Evolutionary conservation across 2,797 vertebrate genomes (phyloP).

Genomic region (Sebastes hubbsi): DNA sequence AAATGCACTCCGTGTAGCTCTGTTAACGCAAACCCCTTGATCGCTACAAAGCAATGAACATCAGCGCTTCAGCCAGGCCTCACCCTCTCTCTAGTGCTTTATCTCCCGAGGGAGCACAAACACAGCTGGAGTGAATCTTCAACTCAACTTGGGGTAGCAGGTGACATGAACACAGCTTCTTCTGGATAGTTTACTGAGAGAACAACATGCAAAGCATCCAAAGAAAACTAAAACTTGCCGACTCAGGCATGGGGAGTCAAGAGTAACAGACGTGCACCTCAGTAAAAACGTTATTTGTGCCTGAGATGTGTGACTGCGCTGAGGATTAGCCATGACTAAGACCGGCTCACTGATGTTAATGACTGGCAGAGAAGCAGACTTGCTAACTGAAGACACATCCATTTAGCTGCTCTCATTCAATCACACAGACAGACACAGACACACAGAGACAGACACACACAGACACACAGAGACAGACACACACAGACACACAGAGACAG

Average conservation of each 20-base stretch:
- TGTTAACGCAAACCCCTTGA: neutral
- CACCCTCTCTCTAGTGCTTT: slow-evolving; percentile 37
- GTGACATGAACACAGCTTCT: slow-evolving; percentile 10
- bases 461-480: neutral
- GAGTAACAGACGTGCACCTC: slow-evolving; percentile 22
- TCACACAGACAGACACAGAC: slow-evolving; percentile 6
- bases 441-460: neutral
- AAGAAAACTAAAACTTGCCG: neutral
- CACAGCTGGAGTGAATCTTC: slow-evolving; percentile 30
- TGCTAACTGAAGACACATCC: slow-evolving; percentile 36
- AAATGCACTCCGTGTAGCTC: neutral
- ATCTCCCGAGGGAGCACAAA: slow-evolving; percentile 3
- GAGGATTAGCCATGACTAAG: slow-evolving; percentile 20
- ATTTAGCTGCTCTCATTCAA: slow-evolving; percentile 16
- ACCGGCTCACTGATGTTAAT: slow-evolving; percentile 62
- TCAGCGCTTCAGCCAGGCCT: neutral
- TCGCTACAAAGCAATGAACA: neutral
- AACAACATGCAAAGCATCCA: neutral
- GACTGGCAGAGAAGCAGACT: slow-evolving; percentile 63
- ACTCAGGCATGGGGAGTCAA: neutral
- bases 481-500: too few species aligned
- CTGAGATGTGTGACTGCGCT: slow-evolving; percentile 12
- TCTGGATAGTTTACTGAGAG: slow-evolving; percentile 8
- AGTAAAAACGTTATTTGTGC: slow-evolving; percentile 18
- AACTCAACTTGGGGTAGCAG: slow-evolving; percentile 16